Conservation (phyloP, 2,797 vertebrate species). For the Pelochelys cantorii region DNA sequence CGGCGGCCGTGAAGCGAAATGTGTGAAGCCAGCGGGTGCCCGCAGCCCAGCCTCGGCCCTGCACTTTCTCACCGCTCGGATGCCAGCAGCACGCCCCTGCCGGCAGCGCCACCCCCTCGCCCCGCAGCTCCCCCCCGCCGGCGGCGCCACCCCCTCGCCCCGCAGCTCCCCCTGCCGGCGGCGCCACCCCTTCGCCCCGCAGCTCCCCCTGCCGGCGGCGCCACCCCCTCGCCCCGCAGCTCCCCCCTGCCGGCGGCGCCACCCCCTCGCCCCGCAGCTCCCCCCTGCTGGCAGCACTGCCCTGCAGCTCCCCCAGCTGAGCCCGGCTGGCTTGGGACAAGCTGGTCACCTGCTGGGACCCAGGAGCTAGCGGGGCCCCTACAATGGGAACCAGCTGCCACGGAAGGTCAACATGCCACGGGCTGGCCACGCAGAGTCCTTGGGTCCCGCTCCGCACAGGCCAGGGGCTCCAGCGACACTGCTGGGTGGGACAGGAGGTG, state of each 20-base stretch:
- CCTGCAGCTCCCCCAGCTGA: too few relatives aligned
- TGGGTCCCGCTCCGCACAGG: too few relatives aligned
- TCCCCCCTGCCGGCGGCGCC: neutral
- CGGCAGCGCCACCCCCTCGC: too few relatives aligned
- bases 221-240: neutral
- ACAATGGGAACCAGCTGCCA: neutral
- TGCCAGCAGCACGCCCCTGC: neutral
- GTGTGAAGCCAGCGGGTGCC: fast-evolving
- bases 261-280: too few relatives aligned
- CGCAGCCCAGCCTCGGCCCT: neutral
- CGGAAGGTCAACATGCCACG: neutral
- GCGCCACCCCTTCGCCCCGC: neutral
- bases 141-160: too few relatives aligned
- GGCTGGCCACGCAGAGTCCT: neutral
- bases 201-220: neutral
- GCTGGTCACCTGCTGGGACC: too few relatives aligned
- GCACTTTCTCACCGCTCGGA: neutral
- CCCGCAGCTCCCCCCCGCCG: too few relatives aligned
- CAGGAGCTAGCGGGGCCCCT: too few relatives aligned
- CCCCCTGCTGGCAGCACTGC: too few relatives aligned
- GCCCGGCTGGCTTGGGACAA: too few relatives aligned
- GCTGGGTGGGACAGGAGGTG: neutral
- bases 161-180: too few relatives aligned
- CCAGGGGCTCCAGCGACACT: too few relatives aligned
- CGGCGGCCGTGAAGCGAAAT: neutral